Conservation (phyloP, 2,888 invertebrate genomes). For the Hypomecis punctinalis region DNA sequence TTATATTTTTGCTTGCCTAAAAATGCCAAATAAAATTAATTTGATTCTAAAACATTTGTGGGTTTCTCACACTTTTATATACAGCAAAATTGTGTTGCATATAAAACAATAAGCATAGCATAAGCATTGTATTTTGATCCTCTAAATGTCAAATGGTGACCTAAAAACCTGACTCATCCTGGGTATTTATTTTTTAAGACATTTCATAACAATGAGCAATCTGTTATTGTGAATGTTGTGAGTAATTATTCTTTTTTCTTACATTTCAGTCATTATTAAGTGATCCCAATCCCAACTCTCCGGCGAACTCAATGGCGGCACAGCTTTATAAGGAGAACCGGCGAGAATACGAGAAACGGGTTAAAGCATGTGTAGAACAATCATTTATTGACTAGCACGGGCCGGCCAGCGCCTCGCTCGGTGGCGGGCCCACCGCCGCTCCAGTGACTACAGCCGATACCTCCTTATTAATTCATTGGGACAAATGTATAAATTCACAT, state of each 20-base stretch:
- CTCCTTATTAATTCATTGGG: slow-evolving; percentile 75
- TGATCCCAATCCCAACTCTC: slow-evolving; percentile 99
- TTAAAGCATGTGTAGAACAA: slow-evolving; percentile 99
- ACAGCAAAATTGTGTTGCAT: too few species aligned
- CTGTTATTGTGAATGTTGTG: not conserved
- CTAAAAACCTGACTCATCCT: too few species aligned
- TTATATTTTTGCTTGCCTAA: too few species aligned
- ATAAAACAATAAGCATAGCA: too few species aligned
- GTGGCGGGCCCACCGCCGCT: slow-evolving; percentile 57
- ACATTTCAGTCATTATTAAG: slow-evolving; percentile 97
- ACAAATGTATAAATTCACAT: slow-evolving; percentile 63
- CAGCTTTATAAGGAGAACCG: slow-evolving; percentile 99
- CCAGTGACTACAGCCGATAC: slow-evolving; percentile 59
- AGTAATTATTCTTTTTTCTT: slow-evolving; percentile 36
- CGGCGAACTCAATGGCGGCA: slow-evolving; percentile 99
- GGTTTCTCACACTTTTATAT: too few species aligned
- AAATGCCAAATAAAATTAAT: too few species aligned
- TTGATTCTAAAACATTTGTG: too few species aligned
- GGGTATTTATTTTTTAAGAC: too few species aligned
- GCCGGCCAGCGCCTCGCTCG: slow-evolving; percentile 56
- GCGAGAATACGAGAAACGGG: slow-evolving; percentile 99
- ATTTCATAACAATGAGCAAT: not conserved
- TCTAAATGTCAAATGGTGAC: too few species aligned
- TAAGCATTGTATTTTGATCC: too few species aligned
- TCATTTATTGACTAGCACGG: slow-evolving; percentile 96